Percentiles rank a stretch among this genome's conserved stretches.
These are phyloP conservation scores for Pseudochromis fuscus DNA, from an alignment of 2,797 vertebrate genomes.

Conservation along the genomic window DNA sequence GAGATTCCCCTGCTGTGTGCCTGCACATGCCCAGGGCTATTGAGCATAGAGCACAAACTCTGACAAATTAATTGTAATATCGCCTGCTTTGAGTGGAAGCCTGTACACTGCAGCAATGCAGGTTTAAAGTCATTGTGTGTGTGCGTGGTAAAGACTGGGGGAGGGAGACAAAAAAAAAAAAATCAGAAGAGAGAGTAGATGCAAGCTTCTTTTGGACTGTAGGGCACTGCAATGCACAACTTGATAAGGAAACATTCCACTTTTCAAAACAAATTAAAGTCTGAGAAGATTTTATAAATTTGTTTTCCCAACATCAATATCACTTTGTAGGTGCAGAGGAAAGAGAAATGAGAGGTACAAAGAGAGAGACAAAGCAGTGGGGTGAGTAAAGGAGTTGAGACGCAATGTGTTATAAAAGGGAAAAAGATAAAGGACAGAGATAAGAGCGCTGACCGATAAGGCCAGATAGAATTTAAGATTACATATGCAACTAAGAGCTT, in stretches of 20 bases:
- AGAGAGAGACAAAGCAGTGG: not conserved
- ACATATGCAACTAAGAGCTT: constrained; percentile 10
- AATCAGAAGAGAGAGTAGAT: not conserved
- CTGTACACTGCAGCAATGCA: constrained; percentile 38
- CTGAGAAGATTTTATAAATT: constrained; percentile 7
- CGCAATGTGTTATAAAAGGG: constrained; percentile 16
- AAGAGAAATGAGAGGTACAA: not conserved
- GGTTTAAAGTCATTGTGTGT: constrained; percentile 49
- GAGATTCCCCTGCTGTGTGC: constrained; percentile 64
- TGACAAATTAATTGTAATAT: constrained; percentile 72
- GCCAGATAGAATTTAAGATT: constrained; percentile 37
- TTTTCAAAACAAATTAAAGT: constrained; percentile 20
- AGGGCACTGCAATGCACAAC: constrained; percentile 29
- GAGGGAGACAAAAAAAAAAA: not conserved
- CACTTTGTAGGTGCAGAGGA: constrained; percentile 14
- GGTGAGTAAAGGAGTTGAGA: not conserved
- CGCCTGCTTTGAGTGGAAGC: constrained; percentile 43
- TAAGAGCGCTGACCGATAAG: constrained; percentile 26
- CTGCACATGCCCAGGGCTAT: constrained; percentile 60
- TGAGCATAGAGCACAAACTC: constrained; percentile 53
- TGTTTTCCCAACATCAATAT: constrained; percentile 23
- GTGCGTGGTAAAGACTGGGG: not conserved
- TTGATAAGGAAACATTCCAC: constrained; percentile 12
- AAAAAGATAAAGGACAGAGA: constrained; percentile 15
- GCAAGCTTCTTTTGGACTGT: constrained; percentile 30